Percentiles rank a stretch among this genome's conserved stretches.
Evolutionary conservation across 2,113 vertebrate genomes (phyloP).

Genomic region (Planiliza haematocheilus): DNA sequence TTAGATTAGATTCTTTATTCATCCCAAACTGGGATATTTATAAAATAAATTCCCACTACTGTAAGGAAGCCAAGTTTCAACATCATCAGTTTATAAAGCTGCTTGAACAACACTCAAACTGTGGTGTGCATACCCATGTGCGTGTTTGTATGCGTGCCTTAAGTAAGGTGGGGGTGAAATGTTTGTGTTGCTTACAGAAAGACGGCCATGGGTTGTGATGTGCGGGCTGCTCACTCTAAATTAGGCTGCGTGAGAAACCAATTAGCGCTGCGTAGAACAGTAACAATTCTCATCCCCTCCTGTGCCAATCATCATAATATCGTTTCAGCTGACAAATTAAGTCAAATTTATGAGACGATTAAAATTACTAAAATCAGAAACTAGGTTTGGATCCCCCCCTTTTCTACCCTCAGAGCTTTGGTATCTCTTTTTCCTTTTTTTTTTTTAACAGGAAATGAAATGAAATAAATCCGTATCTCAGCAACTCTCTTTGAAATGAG

Average conservation of each 20-base stretch:
- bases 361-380: slow-evolving; percentile 61
- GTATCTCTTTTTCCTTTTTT: neutral
- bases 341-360: slow-evolving; percentile 73
- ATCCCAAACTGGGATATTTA: no score
- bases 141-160: neutral
- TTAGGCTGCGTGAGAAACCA: slow-evolving; percentile 63
- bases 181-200: slow-evolving; percentile 66
- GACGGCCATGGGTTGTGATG: slow-evolving; percentile 53
- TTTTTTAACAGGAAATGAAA: slow-evolving; percentile 15
- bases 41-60: neutral
- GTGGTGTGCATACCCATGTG: neutral
- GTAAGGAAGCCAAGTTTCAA: slow-evolving; percentile 32
- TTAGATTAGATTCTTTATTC: no score
- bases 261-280: slow-evolving; percentile 63
- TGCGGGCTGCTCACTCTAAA: slow-evolving; percentile 59
- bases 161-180: slow-evolving; percentile 52
- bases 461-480: slow-evolving; percentile 26
- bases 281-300: slow-evolving; percentile 64
- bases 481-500: slow-evolving; percentile 22
- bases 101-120: slow-evolving; percentile 18
- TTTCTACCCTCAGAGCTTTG: slow-evolving; percentile 8
- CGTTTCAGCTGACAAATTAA: slow-evolving; percentile 77
- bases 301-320: slow-evolving; percentile 82
- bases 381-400: neutral
- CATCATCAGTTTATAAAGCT: slow-evolving; percentile 28